phyloP scores from a whole-genome alignment of 2,797 vertebrate genomes.

The Macropodus opercularis region DNA sequence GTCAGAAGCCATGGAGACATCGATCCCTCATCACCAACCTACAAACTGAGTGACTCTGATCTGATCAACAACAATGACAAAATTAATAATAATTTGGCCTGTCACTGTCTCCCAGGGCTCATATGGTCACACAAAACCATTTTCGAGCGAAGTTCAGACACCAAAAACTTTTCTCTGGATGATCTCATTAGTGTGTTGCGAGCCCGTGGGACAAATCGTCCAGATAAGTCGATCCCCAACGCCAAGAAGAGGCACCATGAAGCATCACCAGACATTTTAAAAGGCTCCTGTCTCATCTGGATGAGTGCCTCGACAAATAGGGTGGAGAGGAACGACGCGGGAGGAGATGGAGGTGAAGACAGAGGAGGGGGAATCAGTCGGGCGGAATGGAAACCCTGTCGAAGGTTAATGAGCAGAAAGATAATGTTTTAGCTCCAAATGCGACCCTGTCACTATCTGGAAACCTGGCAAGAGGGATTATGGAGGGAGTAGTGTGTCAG shows the following conservation, averaged over 20 bases:
- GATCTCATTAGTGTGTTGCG: constrained; percentile 74
- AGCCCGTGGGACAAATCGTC: constrained; percentile 78
- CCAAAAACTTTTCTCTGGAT: constrained; percentile 59
- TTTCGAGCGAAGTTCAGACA: constrained; percentile 39
- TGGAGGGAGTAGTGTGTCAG: constrained; percentile 35
- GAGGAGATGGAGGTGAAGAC: constrained; percentile 74
- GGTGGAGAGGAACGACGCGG: constrained; percentile 59
- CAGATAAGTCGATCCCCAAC: constrained; percentile 74
- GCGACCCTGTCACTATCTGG: constrained; percentile 65
- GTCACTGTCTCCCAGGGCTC: background rate
- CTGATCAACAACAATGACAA: background rate
- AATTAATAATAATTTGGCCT: background rate
- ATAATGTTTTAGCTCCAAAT: constrained; percentile 79
- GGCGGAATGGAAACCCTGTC: constrained; percentile 73
- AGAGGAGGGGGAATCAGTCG: constrained; percentile 57
- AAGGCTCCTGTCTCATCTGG: constrained; percentile 72
- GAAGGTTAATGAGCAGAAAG: constrained; percentile 83
- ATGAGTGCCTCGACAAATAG: constrained; percentile 74
- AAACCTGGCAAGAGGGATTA: constrained; percentile 48
- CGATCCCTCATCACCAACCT: constrained; percentile 2
- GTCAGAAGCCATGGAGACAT: background rate
- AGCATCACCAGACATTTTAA: constrained; percentile 78
- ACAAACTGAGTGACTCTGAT: too few relatives aligned
- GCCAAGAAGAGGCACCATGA: constrained; percentile 60
- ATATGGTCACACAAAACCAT: constrained; percentile 13